Base-by-base conservation (phyloP, 2,888 invertebrate genomes). In the Dexiosoma caninum region DNA sequence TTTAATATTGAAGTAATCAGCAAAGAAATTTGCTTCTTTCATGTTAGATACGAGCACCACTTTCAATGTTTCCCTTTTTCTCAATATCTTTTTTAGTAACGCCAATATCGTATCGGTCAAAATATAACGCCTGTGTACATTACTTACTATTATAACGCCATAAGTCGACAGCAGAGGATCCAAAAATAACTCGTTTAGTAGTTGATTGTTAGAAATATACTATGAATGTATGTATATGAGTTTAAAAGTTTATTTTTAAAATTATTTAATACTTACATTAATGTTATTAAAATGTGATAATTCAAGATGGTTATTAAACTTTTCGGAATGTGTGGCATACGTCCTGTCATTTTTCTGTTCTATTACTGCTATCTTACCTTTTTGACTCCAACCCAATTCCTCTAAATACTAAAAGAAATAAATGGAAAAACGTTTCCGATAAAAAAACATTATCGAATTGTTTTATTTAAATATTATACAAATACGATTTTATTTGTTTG, bases 181-280 rank as follows among this genome's bases (percentile, higher is more conserved):
- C 0, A 94, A 93, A 92, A 99, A 96, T 93, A 99, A 96, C 91
- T 99, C 99, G 19, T 98, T 92, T 1, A 99, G 91, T 27, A 99
- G 89, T 76, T 99, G 95, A 0, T 99, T 99, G 91, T 99, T 99
- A 0, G 99, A 99, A 94, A 99, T 94, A 86, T 95, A 99, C 95
- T 97, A 91, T 75, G 8, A 9, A 12, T 23, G 30, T 12, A 16
- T 19, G 0, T 7, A 1, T 42, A 44, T 46, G 69, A 23, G 6
- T 23, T 19, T 49, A 10, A 40, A 21, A 21, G n/a, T 32, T 10
- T 67, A 37, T 32, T 9, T 42, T 59, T 8, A 35, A 19, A n/a
- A 1, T 2, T 35, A 16, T 57, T 14, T 9, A 37, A 10, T 14
- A 74, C 81, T 66, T 70, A 81, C 78, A 16, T 64, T 19, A 12